phyloP scores from a whole-genome alignment of 2,888 invertebrate species.

The Odontothrips loti region DNA sequence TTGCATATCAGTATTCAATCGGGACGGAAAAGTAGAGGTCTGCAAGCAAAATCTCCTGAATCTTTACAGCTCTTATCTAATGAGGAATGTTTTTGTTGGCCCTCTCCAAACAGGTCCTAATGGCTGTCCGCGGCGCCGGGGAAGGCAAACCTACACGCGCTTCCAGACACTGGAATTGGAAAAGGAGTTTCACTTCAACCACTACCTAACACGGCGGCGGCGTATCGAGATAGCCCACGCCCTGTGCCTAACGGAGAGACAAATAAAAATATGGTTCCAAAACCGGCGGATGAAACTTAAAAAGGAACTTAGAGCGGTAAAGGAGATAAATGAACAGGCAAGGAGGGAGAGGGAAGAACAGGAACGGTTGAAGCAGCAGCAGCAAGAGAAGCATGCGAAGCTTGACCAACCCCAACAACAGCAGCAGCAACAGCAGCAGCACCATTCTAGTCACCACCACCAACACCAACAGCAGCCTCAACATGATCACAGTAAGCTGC shows the following conservation, averaged over 20 bases:
- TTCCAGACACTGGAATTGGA: constrained; percentile 97
- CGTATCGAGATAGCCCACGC: constrained; percentile 97
- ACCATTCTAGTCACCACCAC: constrained; percentile 40
- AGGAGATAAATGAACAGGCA: constrained; percentile 92
- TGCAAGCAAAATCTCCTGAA: too few relatives aligned
- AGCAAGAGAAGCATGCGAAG: constrained; percentile 69
- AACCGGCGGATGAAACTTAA: constrained; percentile 52
- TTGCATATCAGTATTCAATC: too few relatives aligned
- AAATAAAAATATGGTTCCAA: constrained; percentile 97
- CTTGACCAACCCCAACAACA: constrained; percentile 55
- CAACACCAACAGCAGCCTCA: constrained; percentile 45
- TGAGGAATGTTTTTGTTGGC: constrained; percentile 17
- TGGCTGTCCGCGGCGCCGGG: constrained; percentile 88
- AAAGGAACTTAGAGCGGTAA: constrained; percentile 51
- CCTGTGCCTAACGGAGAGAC: constrained; percentile 90
- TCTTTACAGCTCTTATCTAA: neutral
- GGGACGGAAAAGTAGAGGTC: too few relatives aligned
- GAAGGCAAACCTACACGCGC: constrained; percentile 95
- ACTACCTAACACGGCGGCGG: constrained; percentile 91
- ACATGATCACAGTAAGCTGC: constrained; percentile 43
- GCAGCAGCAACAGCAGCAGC: constrained; percentile 40
- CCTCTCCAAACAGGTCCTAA: constrained; percentile 71
- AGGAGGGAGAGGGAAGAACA: constrained; percentile 86
- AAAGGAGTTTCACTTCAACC: constrained; percentile 98
- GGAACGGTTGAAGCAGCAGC: constrained; percentile 83